Conservation (phyloP, 2,888 invertebrate genomes). For the Pheosia tremula region DNA sequence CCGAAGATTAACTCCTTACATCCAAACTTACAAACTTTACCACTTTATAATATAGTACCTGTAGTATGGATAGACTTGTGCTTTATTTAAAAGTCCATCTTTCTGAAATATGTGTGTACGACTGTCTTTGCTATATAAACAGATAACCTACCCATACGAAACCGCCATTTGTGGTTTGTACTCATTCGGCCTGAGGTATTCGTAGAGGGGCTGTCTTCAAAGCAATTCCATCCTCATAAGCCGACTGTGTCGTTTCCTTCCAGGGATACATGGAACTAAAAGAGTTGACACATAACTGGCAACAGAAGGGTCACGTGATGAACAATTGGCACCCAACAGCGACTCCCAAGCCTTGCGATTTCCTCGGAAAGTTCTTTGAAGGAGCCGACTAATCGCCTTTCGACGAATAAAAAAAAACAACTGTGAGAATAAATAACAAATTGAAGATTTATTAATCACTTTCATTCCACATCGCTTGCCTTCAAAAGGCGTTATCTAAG, state of each 20-base stretch:
- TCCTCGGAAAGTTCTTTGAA: constrained; percentile 93
- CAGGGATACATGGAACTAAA: constrained; percentile 97
- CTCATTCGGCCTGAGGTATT: too few species aligned
- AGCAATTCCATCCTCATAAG: too few species aligned
- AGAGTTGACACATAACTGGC: constrained; percentile 93
- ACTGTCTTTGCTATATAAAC: too few species aligned
- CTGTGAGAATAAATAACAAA: constrained; percentile 45
- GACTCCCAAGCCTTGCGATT: constrained; percentile 92
- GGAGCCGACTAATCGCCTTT: constrained; percentile 66
- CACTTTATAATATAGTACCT: too few species aligned
- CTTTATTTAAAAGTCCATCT: too few species aligned
- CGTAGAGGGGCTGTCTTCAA: too few species aligned
- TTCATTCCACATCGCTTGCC: constrained; percentile 67
- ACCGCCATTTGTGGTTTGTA: too few species aligned
- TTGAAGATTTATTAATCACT: constrained; percentile 69
- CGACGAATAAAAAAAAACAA: neutral
- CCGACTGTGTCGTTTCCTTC: constrained; percentile 2
- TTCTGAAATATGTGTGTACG: too few species aligned
- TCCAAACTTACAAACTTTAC: too few species aligned
- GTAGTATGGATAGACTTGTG: too few species aligned
- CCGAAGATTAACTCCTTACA: too few species aligned
- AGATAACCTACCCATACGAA: too few species aligned
- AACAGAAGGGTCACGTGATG: constrained; percentile 94
- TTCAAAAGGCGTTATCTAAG: constrained; percentile 52
- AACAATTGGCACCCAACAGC: constrained; percentile 91